phyloP scores from a whole-genome alignment of 2,113 vertebrate species.

The Entomyzon cyanotis region DNA sequence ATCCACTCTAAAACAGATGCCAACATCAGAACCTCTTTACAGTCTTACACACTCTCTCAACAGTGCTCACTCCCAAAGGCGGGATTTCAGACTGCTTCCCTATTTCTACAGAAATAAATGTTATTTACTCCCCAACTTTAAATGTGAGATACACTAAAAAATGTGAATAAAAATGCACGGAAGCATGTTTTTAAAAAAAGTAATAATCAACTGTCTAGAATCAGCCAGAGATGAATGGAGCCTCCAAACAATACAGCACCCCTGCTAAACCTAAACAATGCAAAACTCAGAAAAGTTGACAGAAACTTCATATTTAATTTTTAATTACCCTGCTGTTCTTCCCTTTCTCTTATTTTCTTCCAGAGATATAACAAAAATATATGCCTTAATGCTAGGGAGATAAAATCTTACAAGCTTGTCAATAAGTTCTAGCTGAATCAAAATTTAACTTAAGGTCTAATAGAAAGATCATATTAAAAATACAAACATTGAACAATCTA shows the following conservation, averaged over 20 bases:
- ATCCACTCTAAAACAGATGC: fast-evolving
- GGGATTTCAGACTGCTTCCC: background rate
- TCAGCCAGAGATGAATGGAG: background rate
- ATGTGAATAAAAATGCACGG: background rate
- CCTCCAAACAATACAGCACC: background rate
- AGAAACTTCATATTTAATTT: background rate
- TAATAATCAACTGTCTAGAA: background rate
- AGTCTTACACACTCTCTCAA: background rate
- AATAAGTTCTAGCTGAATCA: background rate
- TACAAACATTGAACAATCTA: background rate
- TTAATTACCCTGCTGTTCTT: background rate
- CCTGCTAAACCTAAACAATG: background rate
- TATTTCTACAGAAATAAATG: background rate
- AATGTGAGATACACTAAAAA: fast-evolving
- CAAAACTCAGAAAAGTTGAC: background rate
- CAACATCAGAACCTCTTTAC: background rate
- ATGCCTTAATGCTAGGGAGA: background rate
- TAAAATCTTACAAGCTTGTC: background rate
- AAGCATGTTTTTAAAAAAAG: background rate
- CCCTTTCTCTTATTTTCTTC: background rate
- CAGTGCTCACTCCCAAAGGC: background rate
- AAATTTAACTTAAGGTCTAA: background rate
- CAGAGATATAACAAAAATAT: background rate
- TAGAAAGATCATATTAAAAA: background rate
- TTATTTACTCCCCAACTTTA: background rate